A percentile compares a stretch with the other conserved stretches of the same genome.
phyloP scores from a whole-genome alignment of 2,797 vertebrate species.

The Sorex maritimensis region DNA sequence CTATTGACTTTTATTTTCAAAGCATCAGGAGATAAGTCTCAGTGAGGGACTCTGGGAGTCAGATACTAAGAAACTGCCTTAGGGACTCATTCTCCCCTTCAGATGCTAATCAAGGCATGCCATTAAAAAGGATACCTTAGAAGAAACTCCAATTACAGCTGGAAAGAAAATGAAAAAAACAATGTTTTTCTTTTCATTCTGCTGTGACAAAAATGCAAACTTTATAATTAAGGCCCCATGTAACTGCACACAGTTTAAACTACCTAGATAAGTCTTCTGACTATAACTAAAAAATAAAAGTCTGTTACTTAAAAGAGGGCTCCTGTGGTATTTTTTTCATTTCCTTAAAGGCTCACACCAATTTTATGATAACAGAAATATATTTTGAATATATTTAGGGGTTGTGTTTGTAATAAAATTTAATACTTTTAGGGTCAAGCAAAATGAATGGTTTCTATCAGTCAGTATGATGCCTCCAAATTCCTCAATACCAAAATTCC shows the following conservation, averaged over 20 bases:
- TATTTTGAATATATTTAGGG: neutral
- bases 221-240: constrained; percentile 2
- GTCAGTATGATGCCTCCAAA: no score
- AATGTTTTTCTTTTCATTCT: no score
- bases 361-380: neutral
- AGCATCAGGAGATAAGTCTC: neutral
- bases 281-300: neutral
- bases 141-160: neutral
- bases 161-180: no score
- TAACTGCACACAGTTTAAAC: neutral
- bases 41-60: neutral
- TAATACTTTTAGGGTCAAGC: neutral
- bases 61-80: neutral
- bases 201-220: neutral
- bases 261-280: neutral
- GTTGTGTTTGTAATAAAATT: neutral
- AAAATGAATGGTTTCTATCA: neutral
- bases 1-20: neutral
- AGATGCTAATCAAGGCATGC: neutral
- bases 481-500: no score
- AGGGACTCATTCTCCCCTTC: neutral
- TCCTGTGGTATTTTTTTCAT: neutral
- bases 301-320: neutral
- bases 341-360: neutral
- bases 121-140: neutral